Percentiles rank a stretch among this genome's conserved stretches.
phyloP scores from a whole-genome alignment of 2,113 vertebrate species.

The Azemiops feae region DNA sequence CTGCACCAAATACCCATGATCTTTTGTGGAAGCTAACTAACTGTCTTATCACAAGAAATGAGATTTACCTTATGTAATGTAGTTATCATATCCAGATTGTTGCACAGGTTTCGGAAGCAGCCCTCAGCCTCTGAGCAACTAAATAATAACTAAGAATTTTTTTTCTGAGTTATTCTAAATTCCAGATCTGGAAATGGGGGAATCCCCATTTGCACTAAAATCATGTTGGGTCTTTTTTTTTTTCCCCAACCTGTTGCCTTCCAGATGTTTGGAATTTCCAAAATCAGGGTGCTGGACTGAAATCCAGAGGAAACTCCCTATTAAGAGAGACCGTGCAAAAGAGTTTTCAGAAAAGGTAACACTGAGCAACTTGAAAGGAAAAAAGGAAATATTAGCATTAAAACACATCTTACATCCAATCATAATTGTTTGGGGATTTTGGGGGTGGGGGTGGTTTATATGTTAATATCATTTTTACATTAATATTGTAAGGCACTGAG shows the following conservation, averaged over 20 bases:
- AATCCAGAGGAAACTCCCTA: neutral
- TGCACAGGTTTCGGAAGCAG: neutral
- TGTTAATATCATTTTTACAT: neutral
- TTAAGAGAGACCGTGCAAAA: neutral
- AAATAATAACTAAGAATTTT: too few species aligned
- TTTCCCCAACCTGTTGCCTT: neutral
- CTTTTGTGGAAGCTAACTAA: neutral
- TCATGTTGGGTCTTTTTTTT: neutral
- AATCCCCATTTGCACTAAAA: neutral
- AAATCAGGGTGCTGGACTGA: neutral
- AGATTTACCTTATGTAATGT: neutral
- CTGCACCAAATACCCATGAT: neutral
- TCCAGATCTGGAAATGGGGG: neutral
- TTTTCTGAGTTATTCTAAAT: neutral
- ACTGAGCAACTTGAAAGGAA: neutral
- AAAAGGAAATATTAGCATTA: neutral
- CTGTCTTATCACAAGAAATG: neutral
- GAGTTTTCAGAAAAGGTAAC: neutral
- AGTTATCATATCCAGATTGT: neutral
- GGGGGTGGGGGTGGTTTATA: neutral
- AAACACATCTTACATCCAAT: neutral
- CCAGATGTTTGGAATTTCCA: neutral
- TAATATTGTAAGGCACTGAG: neutral
- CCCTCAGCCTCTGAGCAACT: neutral
- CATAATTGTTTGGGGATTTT: neutral